These are phyloP conservation scores for Machimus rusticus DNA, from an alignment of 2,888 invertebrate species.

Conservation along the genomic window DNA sequence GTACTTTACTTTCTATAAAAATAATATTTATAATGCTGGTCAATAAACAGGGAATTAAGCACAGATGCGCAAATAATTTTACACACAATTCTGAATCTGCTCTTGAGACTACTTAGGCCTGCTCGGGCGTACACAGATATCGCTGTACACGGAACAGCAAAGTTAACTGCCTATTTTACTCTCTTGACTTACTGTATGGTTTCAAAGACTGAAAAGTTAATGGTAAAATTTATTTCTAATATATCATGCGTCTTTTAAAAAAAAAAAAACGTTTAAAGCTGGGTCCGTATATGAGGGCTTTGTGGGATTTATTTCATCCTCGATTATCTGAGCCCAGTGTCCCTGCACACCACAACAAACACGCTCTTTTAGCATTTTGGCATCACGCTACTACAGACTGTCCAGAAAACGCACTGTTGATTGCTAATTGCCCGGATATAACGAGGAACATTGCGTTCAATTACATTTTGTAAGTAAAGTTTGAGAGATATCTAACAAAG, in stretches of 20 bases:
- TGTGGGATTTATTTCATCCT: slow-evolving; percentile 95
- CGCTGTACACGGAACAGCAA: slow-evolving; percentile 87
- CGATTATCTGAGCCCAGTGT: slow-evolving; percentile 93
- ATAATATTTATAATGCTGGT: neutral
- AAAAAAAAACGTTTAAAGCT: slow-evolving; percentile 68
- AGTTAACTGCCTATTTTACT: slow-evolving; percentile 91
- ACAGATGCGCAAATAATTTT: slow-evolving; percentile 69
- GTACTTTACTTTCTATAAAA: neutral
- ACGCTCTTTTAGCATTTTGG: slow-evolving; percentile 91
- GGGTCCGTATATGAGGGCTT: slow-evolving; percentile 87
- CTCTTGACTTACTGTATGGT: slow-evolving; percentile 91
- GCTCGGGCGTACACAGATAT: slow-evolving; percentile 88
- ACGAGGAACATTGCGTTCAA: slow-evolving; percentile 96
- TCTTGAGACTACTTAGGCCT: slow-evolving; percentile 78
- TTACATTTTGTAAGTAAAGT: slow-evolving; percentile 84
- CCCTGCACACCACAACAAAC: slow-evolving; percentile 94
- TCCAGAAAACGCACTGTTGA: slow-evolving; percentile 89
- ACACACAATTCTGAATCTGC: slow-evolving; percentile 76
- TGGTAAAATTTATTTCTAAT: slow-evolving; percentile 68
- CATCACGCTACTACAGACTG: slow-evolving; percentile 92
- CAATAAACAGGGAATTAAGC: slow-evolving; percentile 60
- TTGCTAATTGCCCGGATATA: slow-evolving; percentile 85
- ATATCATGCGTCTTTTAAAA: neutral
- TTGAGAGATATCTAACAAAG: neutral
- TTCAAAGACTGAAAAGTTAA: slow-evolving; percentile 87